Percentiles rank a stretch among this genome's conserved stretches.
These are phyloP conservation scores for Coregonus clupeaformis DNA, from an alignment of 2,113 vertebrate species.

Conservation along the genomic window DNA sequence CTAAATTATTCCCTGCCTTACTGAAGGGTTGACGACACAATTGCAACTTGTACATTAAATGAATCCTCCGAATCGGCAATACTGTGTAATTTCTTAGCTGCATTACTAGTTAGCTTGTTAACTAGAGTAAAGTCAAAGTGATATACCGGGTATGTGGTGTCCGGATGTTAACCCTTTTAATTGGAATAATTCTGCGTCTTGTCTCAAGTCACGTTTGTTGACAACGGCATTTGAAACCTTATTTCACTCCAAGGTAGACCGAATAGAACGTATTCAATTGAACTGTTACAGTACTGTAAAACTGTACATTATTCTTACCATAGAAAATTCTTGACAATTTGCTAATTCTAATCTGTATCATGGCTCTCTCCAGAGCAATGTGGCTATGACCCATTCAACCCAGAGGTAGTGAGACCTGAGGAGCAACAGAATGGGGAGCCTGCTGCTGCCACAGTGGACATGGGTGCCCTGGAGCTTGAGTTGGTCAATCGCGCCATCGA, in stretches of 20 bases:
- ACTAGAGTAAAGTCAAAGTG: too few species aligned
- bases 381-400: constrained; percentile 91
- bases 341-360: background rate
- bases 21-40: background rate
- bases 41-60: too few species aligned
- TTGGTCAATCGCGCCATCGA: constrained; percentile 94
- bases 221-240: too few species aligned
- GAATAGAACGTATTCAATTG: background rate
- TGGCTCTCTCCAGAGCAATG: constrained; percentile 75
- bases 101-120: background rate
- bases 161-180: too few species aligned
- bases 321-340: background rate
- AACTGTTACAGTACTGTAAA: background rate
- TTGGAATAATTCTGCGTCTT: background rate
- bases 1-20: background rate
- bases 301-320: background rate
- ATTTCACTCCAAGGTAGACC: too few species aligned
- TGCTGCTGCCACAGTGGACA: constrained; percentile 59
- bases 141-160: too few species aligned
- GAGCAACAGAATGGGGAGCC: constrained; percentile 73
- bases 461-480: constrained; percentile 83
- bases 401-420: constrained; percentile 79
- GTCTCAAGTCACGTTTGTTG: too few species aligned
- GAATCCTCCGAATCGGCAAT: too few species aligned
- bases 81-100: background rate